A percentile compares a stretch with the other conserved stretches of the same genome.
phyloP scores from a whole-genome alignment of 2,888 invertebrate species.

The Dasypogon diadema region DNA sequence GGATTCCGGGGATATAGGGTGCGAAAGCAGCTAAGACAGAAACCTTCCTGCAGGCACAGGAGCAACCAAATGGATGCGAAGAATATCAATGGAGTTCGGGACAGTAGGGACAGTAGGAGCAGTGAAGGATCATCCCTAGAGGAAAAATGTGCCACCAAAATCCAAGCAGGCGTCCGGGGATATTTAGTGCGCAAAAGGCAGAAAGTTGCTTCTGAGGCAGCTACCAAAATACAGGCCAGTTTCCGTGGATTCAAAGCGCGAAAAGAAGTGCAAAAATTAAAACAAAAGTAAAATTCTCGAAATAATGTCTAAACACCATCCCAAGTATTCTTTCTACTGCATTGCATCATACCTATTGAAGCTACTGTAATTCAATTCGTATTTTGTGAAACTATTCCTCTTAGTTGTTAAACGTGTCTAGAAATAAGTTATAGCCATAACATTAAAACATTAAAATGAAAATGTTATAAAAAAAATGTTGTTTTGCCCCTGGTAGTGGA shows the following conservation, averaged over 20 bases:
- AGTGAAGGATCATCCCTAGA: slow-evolving; percentile 58
- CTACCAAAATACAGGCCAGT: slow-evolving; percentile 68
- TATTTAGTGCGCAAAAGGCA: slow-evolving; percentile 67
- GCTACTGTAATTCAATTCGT: slow-evolving; percentile 12
- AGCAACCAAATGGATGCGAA: slow-evolving; percentile 26
- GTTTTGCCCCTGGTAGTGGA: background rate
- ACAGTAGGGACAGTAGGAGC: slow-evolving; percentile 43
- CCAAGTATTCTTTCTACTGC: slow-evolving; percentile 24
- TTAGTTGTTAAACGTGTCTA: slow-evolving; percentile 31
- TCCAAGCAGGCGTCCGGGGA: slow-evolving; percentile 67
- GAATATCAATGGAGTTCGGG: slow-evolving; percentile 56
- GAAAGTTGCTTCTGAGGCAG: slow-evolving; percentile 66
- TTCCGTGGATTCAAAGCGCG: slow-evolving; percentile 69
- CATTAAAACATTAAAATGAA: slow-evolving; percentile 11
- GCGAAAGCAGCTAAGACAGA: slow-evolving; percentile 67
- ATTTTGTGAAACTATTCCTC: slow-evolving; percentile 45
- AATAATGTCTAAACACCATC: background rate
- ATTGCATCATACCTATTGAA: slow-evolving; percentile 19
- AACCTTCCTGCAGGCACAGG: background rate
- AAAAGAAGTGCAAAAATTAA: slow-evolving; percentile 64
- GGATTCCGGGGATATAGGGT: slow-evolving; percentile 72
- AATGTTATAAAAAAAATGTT: background rate
- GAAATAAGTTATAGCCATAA: slow-evolving; percentile 31
- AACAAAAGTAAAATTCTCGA: slow-evolving; percentile 60
- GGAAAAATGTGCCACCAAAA: slow-evolving; percentile 66